Evolutionary conservation across 1,140 invertebrate species (phyloP), one percentile per base, ranked within the genome.

Genomic region (Hycleus phaleratus): DNA sequence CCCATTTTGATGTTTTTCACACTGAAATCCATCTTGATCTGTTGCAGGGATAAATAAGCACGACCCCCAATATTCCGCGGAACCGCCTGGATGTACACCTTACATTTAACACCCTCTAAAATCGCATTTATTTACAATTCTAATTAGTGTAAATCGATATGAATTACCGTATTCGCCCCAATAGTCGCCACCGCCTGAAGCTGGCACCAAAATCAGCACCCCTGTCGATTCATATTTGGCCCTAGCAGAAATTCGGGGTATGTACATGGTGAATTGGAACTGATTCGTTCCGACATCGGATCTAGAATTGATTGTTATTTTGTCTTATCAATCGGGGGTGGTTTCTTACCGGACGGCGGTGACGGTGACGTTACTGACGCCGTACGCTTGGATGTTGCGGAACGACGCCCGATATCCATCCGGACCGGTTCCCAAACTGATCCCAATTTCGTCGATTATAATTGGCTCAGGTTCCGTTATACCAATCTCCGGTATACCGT

Each of bases 21-120:
- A 66, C 83, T 86, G 73, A 90, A 90, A 68, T 90, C 88, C 81
- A 89, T 85, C 72, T 90, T 90, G 0, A 88, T 75, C 62, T 88
- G 83, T 66, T 88, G 80, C 11, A 89, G 72, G 59, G 78, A 78
- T 9, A 90, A 73, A 66, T 83, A 88, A 12, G 80, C 81, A 45
- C 79, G 76, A 8, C 81, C 84, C 53, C 83, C 71, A 60, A 79
- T 73, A 11, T 74, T 65, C 64, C 82, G 78, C 9, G 85, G 84
- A 12, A 77, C 77, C 0, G 85, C 87, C 70, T 83, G 85, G 64
- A 90, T 84, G 69, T 90, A 91, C 10, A 88, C 83, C 71, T 90
- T 91, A 1, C 87, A 86, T 70, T 84, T 86, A n/a, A 90, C 86
- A 46, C 85, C 86, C 61, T 88, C 88, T 91, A 70, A 7, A 75